These are phyloP conservation scores for Toxotes jaculatrix DNA, from an alignment of 2,113 vertebrate genomes.

Conservation along the genomic window DNA sequence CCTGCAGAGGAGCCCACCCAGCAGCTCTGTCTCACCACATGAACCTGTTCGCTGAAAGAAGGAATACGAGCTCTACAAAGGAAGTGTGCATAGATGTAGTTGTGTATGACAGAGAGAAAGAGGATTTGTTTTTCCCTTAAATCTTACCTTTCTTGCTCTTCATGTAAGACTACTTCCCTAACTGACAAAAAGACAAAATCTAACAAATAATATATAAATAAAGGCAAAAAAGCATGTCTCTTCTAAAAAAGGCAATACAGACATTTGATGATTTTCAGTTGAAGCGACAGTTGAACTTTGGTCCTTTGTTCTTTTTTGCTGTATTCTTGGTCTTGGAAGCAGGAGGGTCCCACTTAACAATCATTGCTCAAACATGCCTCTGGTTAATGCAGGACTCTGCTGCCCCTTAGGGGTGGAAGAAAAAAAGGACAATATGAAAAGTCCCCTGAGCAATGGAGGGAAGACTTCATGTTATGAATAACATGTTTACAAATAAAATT, in stretches of 20 bases:
- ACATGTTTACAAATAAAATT: background rate
- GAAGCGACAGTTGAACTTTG: constrained; percentile 52
- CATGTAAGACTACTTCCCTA: background rate
- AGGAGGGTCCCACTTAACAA: constrained; percentile 43
- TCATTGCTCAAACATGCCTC: constrained; percentile 29
- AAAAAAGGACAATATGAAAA: constrained; percentile 2
- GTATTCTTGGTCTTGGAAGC: constrained; percentile 18
- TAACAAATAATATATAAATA: background rate
- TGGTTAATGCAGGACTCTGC: constrained; percentile 77
- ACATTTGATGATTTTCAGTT: constrained; percentile 33
- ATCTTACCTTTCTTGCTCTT: constrained; percentile 20
- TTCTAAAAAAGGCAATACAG: background rate
- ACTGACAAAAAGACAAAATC: background rate
- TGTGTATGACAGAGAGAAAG: constrained; percentile 21
- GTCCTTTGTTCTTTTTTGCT: constrained; percentile 44
- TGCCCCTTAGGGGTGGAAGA: constrained; percentile 80
- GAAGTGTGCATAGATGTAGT: constrained; percentile 12
- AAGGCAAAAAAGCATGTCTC: background rate
- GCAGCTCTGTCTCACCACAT: constrained; percentile 55
- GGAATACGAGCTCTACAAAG: constrained; percentile 40
- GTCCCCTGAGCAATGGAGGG: background rate
- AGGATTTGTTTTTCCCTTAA: constrained; percentile 19
- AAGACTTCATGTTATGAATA: background rate
- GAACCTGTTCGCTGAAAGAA: constrained; percentile 77
- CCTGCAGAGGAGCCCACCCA: constrained; percentile 70